Evolutionary conservation across 2,797 vertebrate genomes (phyloP), one percentile per base, ranked within the genome.

Genomic region (Squalus acanthias): DNA sequence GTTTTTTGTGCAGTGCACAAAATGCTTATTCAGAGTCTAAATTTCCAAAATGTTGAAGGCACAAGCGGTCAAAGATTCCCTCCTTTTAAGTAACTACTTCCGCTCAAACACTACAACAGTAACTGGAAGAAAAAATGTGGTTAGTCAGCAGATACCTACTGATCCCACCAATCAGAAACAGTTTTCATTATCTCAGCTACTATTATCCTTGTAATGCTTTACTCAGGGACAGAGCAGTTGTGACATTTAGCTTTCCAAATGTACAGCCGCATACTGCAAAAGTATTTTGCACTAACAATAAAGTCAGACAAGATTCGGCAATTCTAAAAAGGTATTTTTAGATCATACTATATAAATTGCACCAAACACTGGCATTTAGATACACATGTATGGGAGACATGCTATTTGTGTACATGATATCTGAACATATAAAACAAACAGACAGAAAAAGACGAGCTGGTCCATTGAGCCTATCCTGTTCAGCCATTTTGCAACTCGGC

Each of bases 21-120:
- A 88, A 9, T 57, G 9, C 26, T 53, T 88, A 46, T n/a, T 93
- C 22, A n/a, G 17, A 39, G 53, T 57, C 53, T 15, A 67, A n/a
- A 24, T 26, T 94, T 94, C 92, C 93, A 70, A 95, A 91, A 95
- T 95, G 17, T 69, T 94, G 39, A 94, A 46, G 65, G 7, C n/a
- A 69, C 22, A 24, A 24, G 5, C 17, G 70, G 33, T 94, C 0
- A 89, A 60, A 69, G 33, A 65, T 22, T 93, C 33, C n/a, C n/a
- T 92, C 15, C 60, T n/a, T 26, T 57, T 13, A 46, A 67, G 17
- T 46, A 94, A 94, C n/a, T 69, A 60, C 53, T 29, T 26, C 13
- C 29, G 20, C 8, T 60, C 87, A 46, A 60, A 20, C 13, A 57
- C 53, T 5, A 89, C 53, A 57, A 53, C 7, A 53, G 50, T 89